These are phyloP conservation scores for Eupithecia tripunctaria DNA, from an alignment of 2,888 invertebrate genomes.

Conservation along the genomic window DNA sequence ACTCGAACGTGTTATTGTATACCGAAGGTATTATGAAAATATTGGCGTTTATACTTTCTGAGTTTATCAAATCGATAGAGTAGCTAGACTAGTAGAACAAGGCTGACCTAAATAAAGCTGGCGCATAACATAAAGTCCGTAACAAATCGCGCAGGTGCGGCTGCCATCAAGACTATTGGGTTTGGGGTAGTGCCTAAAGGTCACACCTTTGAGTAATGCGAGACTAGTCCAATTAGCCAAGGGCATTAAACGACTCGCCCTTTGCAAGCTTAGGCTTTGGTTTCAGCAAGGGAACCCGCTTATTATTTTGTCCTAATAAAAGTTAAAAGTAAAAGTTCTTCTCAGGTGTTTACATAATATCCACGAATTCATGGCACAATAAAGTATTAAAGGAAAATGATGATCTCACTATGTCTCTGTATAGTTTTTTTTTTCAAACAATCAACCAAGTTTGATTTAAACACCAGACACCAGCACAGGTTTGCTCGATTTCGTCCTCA, in stretches of 20 bases:
- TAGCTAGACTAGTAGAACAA: slow-evolving; percentile 31
- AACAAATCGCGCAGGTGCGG: slow-evolving; percentile 58
- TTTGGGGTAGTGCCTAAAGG: slow-evolving; percentile 57
- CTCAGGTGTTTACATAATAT: neutral
- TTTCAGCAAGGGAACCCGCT: slow-evolving; percentile 31
- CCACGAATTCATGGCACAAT: neutral
- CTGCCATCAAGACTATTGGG: slow-evolving; percentile 56
- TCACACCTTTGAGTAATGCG: slow-evolving; percentile 65
- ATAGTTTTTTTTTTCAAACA: too few relatives aligned
- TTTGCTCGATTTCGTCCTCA: slow-evolving; percentile 6
- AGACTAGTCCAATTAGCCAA: slow-evolving; percentile 63
- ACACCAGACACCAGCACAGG: slow-evolving; percentile 6
- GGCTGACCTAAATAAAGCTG: slow-evolving; percentile 36
- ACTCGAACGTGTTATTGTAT: slow-evolving; percentile 66
- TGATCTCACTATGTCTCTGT: neutral
- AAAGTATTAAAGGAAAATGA: neutral
- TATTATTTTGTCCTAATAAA: slow-evolving; percentile 11
- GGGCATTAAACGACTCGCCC: slow-evolving; percentile 51
- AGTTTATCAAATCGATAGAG: slow-evolving; percentile 22
- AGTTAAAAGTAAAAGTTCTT: neutral
- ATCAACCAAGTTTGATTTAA: too few relatives aligned
- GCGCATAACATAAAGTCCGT: slow-evolving; percentile 37
- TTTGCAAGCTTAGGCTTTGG: slow-evolving; percentile 41
- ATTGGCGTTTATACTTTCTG: slow-evolving; percentile 8
- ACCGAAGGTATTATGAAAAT: slow-evolving; percentile 24